Conservation (phyloP, 2,888 invertebrate genomes). For the Ceraclea dissimilis region DNA sequence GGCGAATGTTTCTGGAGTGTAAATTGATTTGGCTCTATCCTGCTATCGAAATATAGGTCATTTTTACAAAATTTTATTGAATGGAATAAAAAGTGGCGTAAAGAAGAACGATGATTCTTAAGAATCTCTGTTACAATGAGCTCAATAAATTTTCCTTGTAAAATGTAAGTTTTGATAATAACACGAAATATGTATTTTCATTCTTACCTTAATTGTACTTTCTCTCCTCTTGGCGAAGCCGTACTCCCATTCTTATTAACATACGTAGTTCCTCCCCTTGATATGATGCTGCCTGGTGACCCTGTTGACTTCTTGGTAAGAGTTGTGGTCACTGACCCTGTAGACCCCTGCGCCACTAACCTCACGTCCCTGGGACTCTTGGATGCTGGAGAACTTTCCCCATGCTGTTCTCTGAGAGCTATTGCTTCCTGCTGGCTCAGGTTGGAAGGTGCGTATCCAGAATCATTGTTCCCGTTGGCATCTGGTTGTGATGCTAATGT, state of each 20-base stretch:
- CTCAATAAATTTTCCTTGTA: too few relatives aligned
- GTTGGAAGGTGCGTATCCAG: constrained; percentile 69
- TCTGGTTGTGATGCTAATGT: constrained; percentile 54
- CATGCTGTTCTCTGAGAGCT: constrained; percentile 51
- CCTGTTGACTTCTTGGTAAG: neutral
- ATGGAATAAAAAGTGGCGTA: too few relatives aligned
- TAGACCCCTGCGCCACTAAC: constrained; percentile 2
- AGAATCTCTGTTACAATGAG: too few relatives aligned
- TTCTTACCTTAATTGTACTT: constrained; percentile 19
- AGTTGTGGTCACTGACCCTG: neutral
- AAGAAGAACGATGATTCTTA: too few relatives aligned
- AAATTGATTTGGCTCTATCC: too few relatives aligned
- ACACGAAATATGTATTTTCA: too few relatives aligned
- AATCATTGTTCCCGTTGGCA: constrained; percentile 78
- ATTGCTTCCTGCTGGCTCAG: constrained; percentile 39
- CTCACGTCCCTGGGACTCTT: constrained; percentile 16
- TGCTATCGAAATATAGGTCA: too few relatives aligned
- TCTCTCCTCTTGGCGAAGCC: constrained; percentile 31
- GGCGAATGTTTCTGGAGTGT: too few relatives aligned
- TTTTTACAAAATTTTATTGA: too few relatives aligned
- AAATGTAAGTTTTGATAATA: too few relatives aligned
- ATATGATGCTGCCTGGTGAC: constrained; percentile 11
- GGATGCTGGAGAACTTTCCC: constrained; percentile 7
- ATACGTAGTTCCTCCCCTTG: constrained; percentile 11
- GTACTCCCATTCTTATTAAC: constrained; percentile 44